Conservation (phyloP, 2,888 invertebrate species). For the Diadegma fenestrale region DNA sequence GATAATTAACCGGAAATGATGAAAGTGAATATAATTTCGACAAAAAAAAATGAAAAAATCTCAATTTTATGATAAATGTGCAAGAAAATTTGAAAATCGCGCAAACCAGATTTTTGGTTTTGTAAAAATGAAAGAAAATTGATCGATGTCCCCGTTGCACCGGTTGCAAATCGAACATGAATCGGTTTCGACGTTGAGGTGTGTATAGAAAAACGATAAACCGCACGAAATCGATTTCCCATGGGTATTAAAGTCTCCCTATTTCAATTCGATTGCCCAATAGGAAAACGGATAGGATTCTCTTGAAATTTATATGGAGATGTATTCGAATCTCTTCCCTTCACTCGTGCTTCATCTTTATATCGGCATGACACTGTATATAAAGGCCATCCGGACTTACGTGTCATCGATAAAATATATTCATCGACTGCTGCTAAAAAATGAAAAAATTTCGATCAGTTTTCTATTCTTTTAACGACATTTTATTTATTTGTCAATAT, state of each 20-base stretch:
- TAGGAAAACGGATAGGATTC: constrained; percentile 50
- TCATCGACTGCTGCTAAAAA: neutral
- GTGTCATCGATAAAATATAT: neutral
- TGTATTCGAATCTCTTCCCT: constrained; percentile 44
- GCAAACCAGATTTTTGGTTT: neutral
- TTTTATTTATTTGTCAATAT: neutral
- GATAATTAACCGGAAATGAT: neutral
- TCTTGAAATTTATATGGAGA: constrained; percentile 53
- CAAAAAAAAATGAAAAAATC: neutral
- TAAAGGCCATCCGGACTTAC: neutral
- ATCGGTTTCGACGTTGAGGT: neutral
- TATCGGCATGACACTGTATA: neutral
- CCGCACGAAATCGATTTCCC: constrained; percentile 54
- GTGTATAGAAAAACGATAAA: neutral
- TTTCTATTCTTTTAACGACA: neutral
- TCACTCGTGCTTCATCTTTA: constrained; percentile 23
- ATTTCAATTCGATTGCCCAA: constrained; percentile 49
- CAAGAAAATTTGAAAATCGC: neutral
- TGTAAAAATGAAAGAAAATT: neutral
- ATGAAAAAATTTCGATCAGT: neutral
- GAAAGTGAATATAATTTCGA: neutral
- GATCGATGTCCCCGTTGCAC: neutral
- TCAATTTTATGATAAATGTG: neutral
- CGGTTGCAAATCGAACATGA: neutral
- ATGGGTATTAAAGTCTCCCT: constrained; percentile 52